Evolutionary conservation across 2,888 invertebrate genomes (phyloP), one percentile per base, ranked within the genome.

Genomic region (Deilephila porcellus): DNA sequence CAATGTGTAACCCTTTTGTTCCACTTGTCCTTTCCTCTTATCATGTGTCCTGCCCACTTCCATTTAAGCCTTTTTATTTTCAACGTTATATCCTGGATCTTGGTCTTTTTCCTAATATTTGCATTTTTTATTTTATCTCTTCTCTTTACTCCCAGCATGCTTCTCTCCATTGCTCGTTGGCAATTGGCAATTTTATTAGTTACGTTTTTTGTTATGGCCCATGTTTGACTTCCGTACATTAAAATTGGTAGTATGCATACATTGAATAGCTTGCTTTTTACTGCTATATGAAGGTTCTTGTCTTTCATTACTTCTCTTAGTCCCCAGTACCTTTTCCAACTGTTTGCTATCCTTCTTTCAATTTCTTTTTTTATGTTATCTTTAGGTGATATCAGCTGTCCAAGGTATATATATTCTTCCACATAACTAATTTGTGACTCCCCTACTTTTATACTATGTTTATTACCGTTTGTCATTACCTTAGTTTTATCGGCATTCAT

Each of bases 281-380:
- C 5, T 6, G 73, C 72, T 45, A 59, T 72, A 34, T 63, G 29
- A 2, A 63, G 71, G 4, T 67, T 37, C 70, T 72, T 73, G 14
- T 73, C 73, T 67, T 75, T 74, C 72, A 75, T 72, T n/a, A 25
- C 70, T 52, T 75, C 75, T 60, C 20, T 75, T 32, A 73, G 25
- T 45, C 71, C 11, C 74, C 74, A 74, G 64, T 73, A 74, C 14
- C 11, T 52, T 14, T 52, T 70, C 74, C 75, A 75, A 62, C 72
- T 59, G 19, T 74, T 72, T 25, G 70, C 52, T 11, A 74, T 72
- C 52, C 75, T 72, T 72, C 73, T 75, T 17, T 75, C 74, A 4
- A 75, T 62, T 72, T 75, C 75, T 72, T 70, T 62, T 1, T 56
- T 1, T 53, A 72, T 75, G 17, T 59, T 53, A 60, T 20, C 60